A percentile compares a stretch with the other conserved stretches of the same genome.
phyloP scores from a whole-genome alignment of 2,888 invertebrate genomes.

The Spicauda simplicius region DNA sequence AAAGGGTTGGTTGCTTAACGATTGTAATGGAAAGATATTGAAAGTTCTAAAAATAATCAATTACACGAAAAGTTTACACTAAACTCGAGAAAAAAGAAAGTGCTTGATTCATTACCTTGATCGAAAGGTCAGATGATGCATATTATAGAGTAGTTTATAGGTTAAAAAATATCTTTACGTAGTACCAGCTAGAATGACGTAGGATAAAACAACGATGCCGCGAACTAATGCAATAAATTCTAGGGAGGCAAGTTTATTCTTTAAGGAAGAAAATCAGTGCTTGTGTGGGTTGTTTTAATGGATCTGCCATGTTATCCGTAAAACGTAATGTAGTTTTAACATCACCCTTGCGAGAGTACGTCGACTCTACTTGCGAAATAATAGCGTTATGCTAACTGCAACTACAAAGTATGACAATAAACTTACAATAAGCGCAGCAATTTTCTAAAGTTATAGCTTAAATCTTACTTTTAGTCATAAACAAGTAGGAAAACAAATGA shows the following conservation, averaged over 20 bases:
- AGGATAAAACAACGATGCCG: background rate
- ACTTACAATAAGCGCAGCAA: background rate
- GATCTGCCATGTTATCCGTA: background rate
- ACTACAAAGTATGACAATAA: background rate
- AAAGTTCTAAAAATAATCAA: too few relatives aligned
- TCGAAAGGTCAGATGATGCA: background rate
- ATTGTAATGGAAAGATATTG: background rate
- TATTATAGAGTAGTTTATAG: background rate
- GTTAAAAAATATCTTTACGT: slow-evolving; percentile 4
- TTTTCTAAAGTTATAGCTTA: background rate
- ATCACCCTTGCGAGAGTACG: slow-evolving; percentile 6
- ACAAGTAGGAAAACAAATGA: too few relatives aligned
- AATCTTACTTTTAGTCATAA: too few relatives aligned
- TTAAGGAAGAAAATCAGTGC: background rate
- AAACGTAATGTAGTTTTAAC: slow-evolving; percentile 20
- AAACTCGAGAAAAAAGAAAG: too few relatives aligned
- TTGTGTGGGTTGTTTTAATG: background rate
- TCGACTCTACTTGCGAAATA: background rate
- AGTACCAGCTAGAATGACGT: slow-evolving; percentile 8
- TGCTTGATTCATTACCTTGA: background rate
- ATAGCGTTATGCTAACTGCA: background rate
- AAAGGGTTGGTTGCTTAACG: background rate
- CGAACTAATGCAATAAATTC: slow-evolving; percentile 1
- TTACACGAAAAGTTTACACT: too few relatives aligned
- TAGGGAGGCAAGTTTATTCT: background rate